Evolutionary conservation across 2,113 vertebrate species (phyloP).

Genomic region (Bungarus multicinctus): DNA sequence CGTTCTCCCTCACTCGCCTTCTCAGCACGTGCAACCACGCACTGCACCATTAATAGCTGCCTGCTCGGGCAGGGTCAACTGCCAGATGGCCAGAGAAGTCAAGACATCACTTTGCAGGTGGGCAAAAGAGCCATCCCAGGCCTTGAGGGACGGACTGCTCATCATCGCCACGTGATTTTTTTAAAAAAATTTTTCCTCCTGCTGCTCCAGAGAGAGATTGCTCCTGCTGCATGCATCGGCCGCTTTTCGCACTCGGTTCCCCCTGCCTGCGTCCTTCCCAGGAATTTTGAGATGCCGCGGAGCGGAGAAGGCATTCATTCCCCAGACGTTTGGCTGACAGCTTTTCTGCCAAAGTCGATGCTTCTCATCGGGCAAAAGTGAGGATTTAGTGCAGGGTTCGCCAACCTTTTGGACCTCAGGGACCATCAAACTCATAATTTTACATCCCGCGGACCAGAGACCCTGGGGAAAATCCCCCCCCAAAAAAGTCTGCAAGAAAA

Average conservation of each 20-base stretch:
- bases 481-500: too few species aligned
- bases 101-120: too few species aligned
- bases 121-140: too few species aligned
- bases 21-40: not conserved
- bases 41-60: not conserved
- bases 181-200: too few species aligned
- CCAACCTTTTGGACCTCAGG: too few species aligned
- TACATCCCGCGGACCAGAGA: too few species aligned
- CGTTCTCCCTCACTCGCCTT: not conserved
- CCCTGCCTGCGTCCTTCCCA: too few species aligned
- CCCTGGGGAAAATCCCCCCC: too few species aligned
- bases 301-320: too few species aligned
- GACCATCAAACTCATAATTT: too few species aligned
- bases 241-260: not conserved
- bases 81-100: not conserved
- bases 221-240: not conserved
- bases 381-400: not conserved
- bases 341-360: not conserved
- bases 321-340: not conserved
- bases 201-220: not conserved
- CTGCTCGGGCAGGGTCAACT: too few species aligned
- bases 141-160: too few species aligned
- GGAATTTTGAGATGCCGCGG: not conserved
- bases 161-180: not conserved
- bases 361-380: not conserved